Evolutionary conservation across 2,113 vertebrate genomes (phyloP), one percentile per base, ranked within the genome.

Genomic region (Oreochromis niloticus): DNA sequence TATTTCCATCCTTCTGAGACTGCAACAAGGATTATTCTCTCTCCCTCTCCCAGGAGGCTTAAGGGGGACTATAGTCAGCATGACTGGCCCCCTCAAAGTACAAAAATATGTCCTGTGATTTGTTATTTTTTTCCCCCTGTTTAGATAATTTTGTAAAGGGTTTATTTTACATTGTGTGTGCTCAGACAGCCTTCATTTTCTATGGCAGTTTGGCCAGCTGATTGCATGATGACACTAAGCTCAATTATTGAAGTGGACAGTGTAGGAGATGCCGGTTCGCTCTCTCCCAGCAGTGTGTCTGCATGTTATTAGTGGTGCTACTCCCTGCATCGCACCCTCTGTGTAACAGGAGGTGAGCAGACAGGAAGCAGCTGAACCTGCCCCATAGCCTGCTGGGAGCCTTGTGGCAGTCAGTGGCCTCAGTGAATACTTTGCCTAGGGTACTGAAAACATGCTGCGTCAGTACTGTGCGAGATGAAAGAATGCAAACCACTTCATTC

Each of bases 301-400:
- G 85, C 43, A 73, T 87, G 81, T 86, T 89, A 32, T 83, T 81
- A 91, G 88, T 81, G 7, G 57, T 80, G 83, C 82, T 80, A 9
- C 30, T 83, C 61, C 73, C 81, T 55, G 8, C 82, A 80, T 88
- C 82, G 75, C 88, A 88, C 92, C 94, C 91, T 90, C 89, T 87
- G 92, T 95, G 93, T 91, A 92, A 94, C 94, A 95, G 94, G 94
- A 95, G 94, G 92, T 82, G 75, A 87, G 71, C 89, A 86, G 93
- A 93, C 91, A 94, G 93, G 94, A 94, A 95, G 90, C 94, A 94
- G 91, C 90, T 92, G 85, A 95, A 88, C 73, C 83, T 89, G 80
- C 8, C 54, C 87, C 57, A 87, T 87, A 83, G 87, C 93, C 86
- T 89, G 91, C 94, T 95, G 95, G 66, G 91, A 91, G 85, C 82